These are phyloP conservation scores for Deroplatys truncata DNA, from an alignment of 2,888 invertebrate genomes.

Conservation along the genomic window DNA sequence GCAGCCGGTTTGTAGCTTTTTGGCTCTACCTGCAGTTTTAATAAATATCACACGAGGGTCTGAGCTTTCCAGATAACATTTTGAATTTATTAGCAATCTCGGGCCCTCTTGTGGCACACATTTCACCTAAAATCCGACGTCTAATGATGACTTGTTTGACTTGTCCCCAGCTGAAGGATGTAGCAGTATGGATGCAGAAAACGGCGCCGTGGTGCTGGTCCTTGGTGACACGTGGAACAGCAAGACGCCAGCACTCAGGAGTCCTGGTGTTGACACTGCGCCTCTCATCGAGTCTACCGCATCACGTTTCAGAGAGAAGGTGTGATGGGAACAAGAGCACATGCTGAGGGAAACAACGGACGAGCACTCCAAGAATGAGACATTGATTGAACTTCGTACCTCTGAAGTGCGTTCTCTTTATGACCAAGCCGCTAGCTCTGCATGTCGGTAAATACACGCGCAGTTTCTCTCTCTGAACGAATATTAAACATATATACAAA, in stretches of 20 bases:
- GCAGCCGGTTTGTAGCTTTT: too few species aligned
- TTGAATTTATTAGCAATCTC: too few species aligned
- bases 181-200: slow-evolving; percentile 1
- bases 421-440: background rate
- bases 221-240: slow-evolving; percentile 12
- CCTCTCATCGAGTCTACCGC: slow-evolving; percentile 9
- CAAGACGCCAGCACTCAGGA: background rate
- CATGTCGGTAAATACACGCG: background rate
- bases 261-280: slow-evolving; percentile 16
- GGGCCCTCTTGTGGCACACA: too few species aligned
- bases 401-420: too few species aligned
- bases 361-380: background rate
- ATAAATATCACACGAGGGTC: too few species aligned
- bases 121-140: too few species aligned
- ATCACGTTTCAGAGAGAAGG: background rate
- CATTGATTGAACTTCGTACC: background rate
- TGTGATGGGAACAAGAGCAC: background rate
- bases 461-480: background rate
- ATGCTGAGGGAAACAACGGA: background rate
- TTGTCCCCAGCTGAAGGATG: background rate
- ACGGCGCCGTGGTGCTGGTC: slow-evolving; percentile 5
- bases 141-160: background rate
- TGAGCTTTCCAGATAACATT: too few species aligned
- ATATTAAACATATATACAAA: too few species aligned
- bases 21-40: too few species aligned